Conservation (phyloP, 1,140 invertebrate genomes). For the Drosophila bocqueti region DNA sequence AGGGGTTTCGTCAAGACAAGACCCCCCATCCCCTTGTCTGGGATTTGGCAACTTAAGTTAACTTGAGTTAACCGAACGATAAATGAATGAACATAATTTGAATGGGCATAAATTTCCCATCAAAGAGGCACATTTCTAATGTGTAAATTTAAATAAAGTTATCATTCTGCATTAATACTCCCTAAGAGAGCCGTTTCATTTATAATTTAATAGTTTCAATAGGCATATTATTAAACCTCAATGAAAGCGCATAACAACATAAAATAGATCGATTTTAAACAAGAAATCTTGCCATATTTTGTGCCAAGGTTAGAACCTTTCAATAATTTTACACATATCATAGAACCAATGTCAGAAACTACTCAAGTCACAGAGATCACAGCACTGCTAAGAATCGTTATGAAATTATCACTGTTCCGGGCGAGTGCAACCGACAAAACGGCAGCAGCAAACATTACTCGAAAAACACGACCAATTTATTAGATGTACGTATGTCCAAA, state of each 20-base stretch:
- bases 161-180: background rate
- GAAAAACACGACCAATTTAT: constrained; percentile 30
- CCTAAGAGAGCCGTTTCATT: background rate
- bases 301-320: too few relatives aligned
- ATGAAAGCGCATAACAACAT: background rate
- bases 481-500: constrained; percentile 32
- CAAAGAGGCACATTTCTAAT: background rate
- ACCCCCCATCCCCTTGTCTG: background rate
- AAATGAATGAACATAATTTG: constrained; percentile 7
- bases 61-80: constrained; percentile 17
- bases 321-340: background rate
- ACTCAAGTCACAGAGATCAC: background rate
- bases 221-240: background rate
- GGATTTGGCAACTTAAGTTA: constrained; percentile 26
- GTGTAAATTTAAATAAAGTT: background rate
- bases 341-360: constrained; percentile 2
- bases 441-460: constrained; percentile 22
- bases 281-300: background rate
- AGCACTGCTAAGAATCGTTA: constrained; percentile 44
- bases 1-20: constrained; percentile 15
- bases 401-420: constrained; percentile 69
- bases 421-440: constrained; percentile 44
- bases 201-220: background rate
- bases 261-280: background rate
- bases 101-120: too few relatives aligned